Base-by-base conservation (phyloP, 1,140 invertebrate species). In the Aradophagus sp. region DNA sequence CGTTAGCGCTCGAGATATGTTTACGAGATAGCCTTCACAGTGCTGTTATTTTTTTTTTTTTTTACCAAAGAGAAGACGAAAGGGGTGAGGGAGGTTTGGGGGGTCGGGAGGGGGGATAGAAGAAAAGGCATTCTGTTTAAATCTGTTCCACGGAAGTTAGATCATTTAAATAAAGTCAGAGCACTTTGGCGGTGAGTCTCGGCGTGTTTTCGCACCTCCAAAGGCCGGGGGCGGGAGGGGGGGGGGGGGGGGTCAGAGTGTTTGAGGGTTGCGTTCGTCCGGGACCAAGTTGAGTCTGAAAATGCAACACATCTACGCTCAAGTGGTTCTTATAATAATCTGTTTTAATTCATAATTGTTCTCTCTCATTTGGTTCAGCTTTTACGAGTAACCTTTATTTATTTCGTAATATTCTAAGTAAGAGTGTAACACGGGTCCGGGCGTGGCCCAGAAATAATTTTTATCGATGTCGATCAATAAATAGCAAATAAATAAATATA, bases 401-500 rank as follows among this genome's bases (percentile, higher is more conserved):
- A 61, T 66, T 63, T 63, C 48, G 44, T 67, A 73, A 52, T 72
- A 77, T 74, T 74, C 70, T 77, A 75, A 74, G 67, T 72, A 69
- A 72, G 69, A 75, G 72, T 77, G 42, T 77, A 79, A 78, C 72
- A 75, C 70, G 71, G 68, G 63, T 75, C 76, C 69, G 69, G 73
- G 63, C 71, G 48, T 65, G 65, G 68, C 65, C 71, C 71, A 61
- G 72, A 73, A 79, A 79, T 75, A 74, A 73, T 73, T 65, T 53
- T 52, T 67, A 73, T 71, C 63, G 63, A 69, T 75, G 59, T 69
- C 59, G 50, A 75, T 80, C 55, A 74, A 75, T 76, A 74, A 74
- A 75, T 75, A 76, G 71, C 63, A 77, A 80, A 75, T 55, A 76
- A 77, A 76, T 75, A 75, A 70, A 75, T 70, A 70, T 70, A 70